Base-by-base conservation (phyloP, 2,888 invertebrate species). In the Andrena hattorfiana region DNA sequence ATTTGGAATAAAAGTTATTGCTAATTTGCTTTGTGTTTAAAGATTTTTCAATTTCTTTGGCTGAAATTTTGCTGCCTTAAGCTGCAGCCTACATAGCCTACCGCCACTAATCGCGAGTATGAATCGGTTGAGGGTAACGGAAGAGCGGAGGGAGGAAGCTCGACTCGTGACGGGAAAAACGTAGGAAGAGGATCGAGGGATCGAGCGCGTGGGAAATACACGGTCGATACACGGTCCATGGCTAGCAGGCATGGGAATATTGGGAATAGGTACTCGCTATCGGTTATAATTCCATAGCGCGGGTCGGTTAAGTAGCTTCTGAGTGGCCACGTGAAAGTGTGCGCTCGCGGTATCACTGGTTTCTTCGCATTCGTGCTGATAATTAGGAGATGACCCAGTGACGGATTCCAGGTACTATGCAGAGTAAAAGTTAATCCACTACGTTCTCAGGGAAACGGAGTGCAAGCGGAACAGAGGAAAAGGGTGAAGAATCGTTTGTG, bases 211-310 rank as follows among this genome's bases (percentile, higher is more conserved):
- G 85, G 82, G 85, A 85, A 85, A 85, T 72, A 78, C 63, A 59
- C 72, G 20, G 49, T 48, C 59, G 85, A 85, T 72, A 78, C 63
- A 54, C 75, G 20, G 49, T 35, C 59, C 64, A 75, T 67, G 71
- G 72, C 68, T 68, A 72, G 20, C 62, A 59, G 49, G 67, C 81
- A 85, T 86, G 88, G 84, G 42, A 42, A 42, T 42, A 42, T 42
- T 42, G 42, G 13, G 89, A 88, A 87, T 87, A n/a, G n/a, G n/a
- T n/a, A 84, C 81, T 78, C 87, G 88, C 85, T 83, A 90, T 90
- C 85, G 87, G 84, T 91, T 90, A 90, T 90, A 91, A 90, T 91
- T 90, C 89, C 84, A 87, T 87, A 89, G 83, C 82, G 81, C 77
- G 81, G 87, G 89, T 86, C 88, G 85, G 86, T 87, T 87, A 90